Evolutionary conservation across 2,113 vertebrate genomes (phyloP).

Genomic region (Strix aluco): DNA sequence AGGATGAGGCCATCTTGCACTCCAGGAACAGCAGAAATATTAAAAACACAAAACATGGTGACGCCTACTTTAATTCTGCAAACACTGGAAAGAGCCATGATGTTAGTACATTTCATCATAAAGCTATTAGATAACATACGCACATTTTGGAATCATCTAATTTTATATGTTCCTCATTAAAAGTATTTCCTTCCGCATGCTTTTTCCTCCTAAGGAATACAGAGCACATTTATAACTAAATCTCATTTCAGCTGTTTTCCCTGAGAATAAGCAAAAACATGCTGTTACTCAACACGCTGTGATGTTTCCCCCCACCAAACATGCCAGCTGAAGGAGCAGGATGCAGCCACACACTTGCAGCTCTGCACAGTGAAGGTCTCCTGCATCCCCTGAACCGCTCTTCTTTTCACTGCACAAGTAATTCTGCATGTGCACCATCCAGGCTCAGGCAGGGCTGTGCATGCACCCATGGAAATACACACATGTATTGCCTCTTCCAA

Average conservation of each 20-base stretch:
- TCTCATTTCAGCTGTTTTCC: neutral
- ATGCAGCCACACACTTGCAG: neutral
- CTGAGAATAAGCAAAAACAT: neutral
- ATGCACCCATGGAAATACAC: neutral
- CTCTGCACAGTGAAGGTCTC: neutral
- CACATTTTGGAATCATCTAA: neutral
- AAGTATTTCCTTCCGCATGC: neutral
- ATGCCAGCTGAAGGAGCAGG: neutral
- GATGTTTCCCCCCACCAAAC: neutral
- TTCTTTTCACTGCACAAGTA: neutral
- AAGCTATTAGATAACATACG: neutral
- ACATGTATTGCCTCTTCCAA: neutral
- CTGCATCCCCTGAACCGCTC: neutral
- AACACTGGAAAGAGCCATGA: neutral
- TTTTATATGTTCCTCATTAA: neutral
- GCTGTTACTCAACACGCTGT: accelerated
- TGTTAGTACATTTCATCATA: neutral
- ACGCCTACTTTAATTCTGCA: neutral
- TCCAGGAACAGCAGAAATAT: neutral
- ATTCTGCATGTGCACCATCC: neutral
- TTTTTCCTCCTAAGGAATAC: neutral
- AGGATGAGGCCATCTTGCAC: neutral
- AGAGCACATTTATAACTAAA: neutral
- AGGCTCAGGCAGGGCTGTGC: neutral
- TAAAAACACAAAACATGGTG: neutral